Evolutionary conservation across 2,797 vertebrate species (phyloP).

Genomic region (Scolopax bukidnonensis): DNA sequence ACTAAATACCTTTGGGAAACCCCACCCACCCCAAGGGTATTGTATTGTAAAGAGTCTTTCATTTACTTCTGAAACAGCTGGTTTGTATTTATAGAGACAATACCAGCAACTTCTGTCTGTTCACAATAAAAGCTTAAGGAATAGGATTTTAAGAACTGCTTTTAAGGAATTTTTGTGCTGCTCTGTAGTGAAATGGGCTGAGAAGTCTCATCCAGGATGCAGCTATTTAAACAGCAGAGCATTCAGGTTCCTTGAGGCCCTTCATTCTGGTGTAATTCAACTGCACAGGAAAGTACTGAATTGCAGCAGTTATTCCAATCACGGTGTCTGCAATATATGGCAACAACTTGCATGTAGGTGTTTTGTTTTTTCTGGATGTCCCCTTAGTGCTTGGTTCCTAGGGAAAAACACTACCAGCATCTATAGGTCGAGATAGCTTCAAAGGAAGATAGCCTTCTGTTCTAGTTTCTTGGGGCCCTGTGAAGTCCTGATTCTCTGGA

Average conservation of each 20-base stretch:
- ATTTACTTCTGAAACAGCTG: neutral
- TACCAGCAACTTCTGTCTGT: neutral
- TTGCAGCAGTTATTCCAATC: neutral
- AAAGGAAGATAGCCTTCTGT: neutral
- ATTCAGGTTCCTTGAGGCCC: neutral
- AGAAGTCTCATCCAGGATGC: neutral
- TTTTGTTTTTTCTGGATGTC: neutral
- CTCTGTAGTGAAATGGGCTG: neutral
- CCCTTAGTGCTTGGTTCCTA: neutral
- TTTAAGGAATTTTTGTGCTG: neutral
- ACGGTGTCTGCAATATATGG: neutral
- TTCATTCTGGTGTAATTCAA: neutral
- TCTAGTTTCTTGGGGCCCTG: neutral
- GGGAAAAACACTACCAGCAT: neutral
- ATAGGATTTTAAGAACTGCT: neutral
- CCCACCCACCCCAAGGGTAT: neutral
- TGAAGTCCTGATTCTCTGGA: neutral
- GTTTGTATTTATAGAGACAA: neutral
- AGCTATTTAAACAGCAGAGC: neutral
- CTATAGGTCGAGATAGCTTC: neutral
- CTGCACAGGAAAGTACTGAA: neutral
- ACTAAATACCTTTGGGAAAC: neutral
- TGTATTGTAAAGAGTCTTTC: neutral
- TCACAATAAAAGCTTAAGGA: neutral
- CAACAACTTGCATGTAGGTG: rapidly evolving